Conservation (phyloP, 2,113 vertebrate genomes). For the Dasypus novemcinctus region DNA sequence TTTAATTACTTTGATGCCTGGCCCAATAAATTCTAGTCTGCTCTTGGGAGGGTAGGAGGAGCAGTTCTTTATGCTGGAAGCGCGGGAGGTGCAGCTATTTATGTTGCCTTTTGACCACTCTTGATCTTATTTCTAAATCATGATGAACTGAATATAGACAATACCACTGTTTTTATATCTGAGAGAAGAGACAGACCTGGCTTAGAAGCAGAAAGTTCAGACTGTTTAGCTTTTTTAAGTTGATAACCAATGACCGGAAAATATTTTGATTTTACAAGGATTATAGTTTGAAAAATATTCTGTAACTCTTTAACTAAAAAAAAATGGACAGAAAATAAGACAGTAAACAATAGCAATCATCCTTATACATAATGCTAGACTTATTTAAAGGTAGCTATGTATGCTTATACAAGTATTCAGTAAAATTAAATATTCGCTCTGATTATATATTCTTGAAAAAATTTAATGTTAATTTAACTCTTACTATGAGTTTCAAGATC, state of each 20-base stretch:
- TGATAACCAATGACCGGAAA: background rate
- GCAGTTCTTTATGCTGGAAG: too few species aligned
- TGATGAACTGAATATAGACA: background rate
- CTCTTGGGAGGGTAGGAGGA: background rate
- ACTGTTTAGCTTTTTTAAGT: background rate
- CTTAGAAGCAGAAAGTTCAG: background rate
- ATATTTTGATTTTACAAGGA: background rate
- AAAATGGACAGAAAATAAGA: constrained; percentile 21
- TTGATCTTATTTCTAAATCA: background rate
- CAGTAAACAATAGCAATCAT: background rate
- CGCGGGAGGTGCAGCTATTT: background rate
- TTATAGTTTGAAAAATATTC: constrained; percentile 34
- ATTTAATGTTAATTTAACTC: background rate
- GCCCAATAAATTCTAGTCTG: background rate
- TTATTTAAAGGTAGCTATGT: background rate
- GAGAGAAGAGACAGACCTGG: background rate
- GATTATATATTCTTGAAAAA: background rate
- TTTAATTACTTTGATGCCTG: background rate
- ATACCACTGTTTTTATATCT: background rate
- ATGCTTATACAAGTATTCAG: background rate
- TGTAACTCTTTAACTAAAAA: background rate
- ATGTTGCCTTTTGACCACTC: background rate
- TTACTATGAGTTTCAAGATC: background rate
- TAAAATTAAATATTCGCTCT: constrained; percentile 10
- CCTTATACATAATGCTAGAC: background rate